A percentile compares a stretch with the other conserved stretches of the same genome.
Conservation (phyloP, 2,113 vertebrate genomes). For the Caranx melampygus region DNA sequence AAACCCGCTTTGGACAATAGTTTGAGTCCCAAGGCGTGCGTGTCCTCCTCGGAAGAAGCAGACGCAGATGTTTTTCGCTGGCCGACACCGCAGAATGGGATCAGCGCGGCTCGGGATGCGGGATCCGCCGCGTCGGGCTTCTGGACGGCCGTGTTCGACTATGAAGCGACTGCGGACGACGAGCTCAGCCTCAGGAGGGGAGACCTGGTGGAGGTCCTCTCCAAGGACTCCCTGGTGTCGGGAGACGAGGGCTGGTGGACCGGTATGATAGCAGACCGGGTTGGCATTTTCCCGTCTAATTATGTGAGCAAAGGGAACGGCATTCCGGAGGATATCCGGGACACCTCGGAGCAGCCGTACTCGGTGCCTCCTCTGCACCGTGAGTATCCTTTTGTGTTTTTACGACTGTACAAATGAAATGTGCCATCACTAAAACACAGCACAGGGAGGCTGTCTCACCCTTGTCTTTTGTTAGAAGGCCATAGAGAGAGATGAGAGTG, state of each 20-base stretch:
- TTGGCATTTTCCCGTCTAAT: constrained; percentile 96
- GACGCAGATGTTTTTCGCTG: constrained; percentile 76
- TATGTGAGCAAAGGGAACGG: constrained; percentile 91
- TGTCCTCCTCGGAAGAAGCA: constrained; percentile 62
- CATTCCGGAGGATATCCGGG: constrained; percentile 84
- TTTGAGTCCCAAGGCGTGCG: constrained; percentile 71
- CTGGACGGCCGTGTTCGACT: constrained; percentile 98
- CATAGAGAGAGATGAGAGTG: constrained; percentile 49
- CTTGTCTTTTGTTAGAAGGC: constrained; percentile 15
- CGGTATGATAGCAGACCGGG: constrained; percentile 92
- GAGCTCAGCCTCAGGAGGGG: constrained; percentile 94
- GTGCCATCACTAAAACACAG: constrained; percentile 12
- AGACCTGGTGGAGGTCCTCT: constrained; percentile 94
- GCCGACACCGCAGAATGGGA: constrained; percentile 66
- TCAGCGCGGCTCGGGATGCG: constrained; percentile 54
- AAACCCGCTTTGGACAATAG: constrained; percentile 78
- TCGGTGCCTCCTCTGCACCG: constrained; percentile 80
- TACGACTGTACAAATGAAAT: background rate
- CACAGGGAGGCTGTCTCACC: background rate
- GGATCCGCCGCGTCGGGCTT: constrained; percentile 62
- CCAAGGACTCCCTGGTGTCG: constrained; percentile 94
- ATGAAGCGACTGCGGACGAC: constrained; percentile 94
- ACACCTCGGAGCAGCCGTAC: constrained; percentile 73
- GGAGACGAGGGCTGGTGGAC: constrained; percentile 99
- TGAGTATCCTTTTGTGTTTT: constrained; percentile 75